phyloP scores from a whole-genome alignment of 2,113 vertebrate species.

The Microcebus ravelobensis region DNA sequence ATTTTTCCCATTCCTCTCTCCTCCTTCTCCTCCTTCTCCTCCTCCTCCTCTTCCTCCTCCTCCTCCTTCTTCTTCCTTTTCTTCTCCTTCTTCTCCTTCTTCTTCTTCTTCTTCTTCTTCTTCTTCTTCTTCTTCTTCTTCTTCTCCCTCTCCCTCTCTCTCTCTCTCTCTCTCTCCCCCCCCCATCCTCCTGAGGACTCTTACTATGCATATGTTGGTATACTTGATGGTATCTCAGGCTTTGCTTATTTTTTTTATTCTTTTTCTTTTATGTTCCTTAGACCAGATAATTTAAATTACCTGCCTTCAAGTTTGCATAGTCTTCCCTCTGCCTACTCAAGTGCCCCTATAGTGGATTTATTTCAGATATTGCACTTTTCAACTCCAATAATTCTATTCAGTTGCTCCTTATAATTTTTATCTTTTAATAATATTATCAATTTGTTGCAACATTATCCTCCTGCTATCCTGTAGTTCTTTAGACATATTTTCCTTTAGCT shows the following conservation, averaged over 20 bases:
- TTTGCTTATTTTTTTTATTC: background rate
- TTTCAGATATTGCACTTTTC: background rate
- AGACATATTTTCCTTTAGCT: background rate
- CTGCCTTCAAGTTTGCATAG: background rate
- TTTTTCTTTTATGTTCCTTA: background rate
- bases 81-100: background rate
- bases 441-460: background rate
- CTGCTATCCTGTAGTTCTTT: background rate
- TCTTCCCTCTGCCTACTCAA: background rate
- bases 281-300: background rate
- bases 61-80: background rate
- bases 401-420: background rate
- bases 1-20: background rate
- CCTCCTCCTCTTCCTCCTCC: background rate
- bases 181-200: background rate
- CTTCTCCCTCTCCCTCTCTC: no score
- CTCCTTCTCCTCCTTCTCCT: background rate
- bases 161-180: background rate
- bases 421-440: background rate
- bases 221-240: background rate
- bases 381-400: background rate
- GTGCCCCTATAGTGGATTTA: background rate
- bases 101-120: no score
- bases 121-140: background rate
- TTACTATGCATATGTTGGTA: background rate